Percentiles rank a stretch among this genome's conserved stretches.
Conservation (phyloP, 2,888 invertebrate species). For the Phaonia tiefii region DNA sequence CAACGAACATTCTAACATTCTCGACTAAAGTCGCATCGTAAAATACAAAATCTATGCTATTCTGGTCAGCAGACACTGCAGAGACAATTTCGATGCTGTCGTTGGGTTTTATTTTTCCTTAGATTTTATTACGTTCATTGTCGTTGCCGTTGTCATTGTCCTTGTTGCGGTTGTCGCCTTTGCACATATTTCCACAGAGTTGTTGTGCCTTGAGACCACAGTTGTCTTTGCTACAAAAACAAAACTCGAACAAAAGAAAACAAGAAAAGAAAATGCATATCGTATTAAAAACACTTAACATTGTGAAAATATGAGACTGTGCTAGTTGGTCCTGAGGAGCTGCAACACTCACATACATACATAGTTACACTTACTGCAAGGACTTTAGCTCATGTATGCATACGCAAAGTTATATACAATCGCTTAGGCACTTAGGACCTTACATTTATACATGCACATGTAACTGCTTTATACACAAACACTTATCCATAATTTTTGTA, state of each 20-base stretch:
- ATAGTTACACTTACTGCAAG: too few species aligned
- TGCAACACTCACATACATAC: not conserved
- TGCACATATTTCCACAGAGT: not conserved
- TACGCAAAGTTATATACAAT: too few species aligned
- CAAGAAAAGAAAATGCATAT: not conserved
- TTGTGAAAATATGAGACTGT: constrained; percentile 4
- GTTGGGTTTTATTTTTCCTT: not conserved
- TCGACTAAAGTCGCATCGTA: not conserved
- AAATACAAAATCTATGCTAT: not conserved
- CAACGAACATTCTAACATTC: not conserved
- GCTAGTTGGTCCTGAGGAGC: not conserved
- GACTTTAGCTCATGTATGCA: too few species aligned
- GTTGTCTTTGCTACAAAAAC: not conserved
- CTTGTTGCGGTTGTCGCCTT: not conserved
- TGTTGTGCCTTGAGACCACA: not conserved
- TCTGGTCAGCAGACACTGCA: not conserved
- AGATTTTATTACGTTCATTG: too few species aligned
- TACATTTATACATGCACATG: too few species aligned
- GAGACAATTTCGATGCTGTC: not conserved
- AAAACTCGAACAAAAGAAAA: not conserved
- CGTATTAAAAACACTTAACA: constrained; percentile 21
- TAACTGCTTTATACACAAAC: not conserved
- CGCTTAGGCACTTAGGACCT: too few species aligned
- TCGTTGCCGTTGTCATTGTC: not conserved
- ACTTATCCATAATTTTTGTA: not conserved